Evolutionary conservation across 2,797 vertebrate genomes (phyloP).

Genomic region (Pipistrellus pipistrellus): DNA sequence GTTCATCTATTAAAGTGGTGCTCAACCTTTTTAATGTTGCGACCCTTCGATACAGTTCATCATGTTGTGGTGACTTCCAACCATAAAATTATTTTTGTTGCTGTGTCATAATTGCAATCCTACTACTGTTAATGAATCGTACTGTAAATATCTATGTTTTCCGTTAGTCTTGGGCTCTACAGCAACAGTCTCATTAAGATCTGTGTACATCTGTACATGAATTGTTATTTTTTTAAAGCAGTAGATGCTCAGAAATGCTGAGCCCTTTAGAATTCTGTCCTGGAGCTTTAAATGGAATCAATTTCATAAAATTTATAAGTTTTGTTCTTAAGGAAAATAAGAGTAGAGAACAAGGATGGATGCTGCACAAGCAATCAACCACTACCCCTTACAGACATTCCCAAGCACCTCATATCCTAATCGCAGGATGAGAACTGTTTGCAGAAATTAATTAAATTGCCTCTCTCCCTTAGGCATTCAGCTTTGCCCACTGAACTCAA

Average conservation of each 20-base stretch:
- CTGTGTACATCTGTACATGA: not conserved
- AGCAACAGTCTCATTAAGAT: not conserved
- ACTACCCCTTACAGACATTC: not conserved
- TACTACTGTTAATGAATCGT: no score
- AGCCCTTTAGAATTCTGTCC: not conserved
- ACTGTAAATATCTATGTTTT: no score
- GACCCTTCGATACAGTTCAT: no score
- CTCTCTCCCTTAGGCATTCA: not conserved
- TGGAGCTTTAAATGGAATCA: not conserved
- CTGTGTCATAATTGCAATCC: no score
- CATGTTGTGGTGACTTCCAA: no score
- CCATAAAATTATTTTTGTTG: no score
- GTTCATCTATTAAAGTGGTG: not conserved
- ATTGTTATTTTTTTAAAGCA: not conserved
- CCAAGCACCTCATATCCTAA: not conserved
- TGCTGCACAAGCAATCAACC: not conserved
- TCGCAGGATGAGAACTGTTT: not conserved
- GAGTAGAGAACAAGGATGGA: not conserved
- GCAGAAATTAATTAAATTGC: not conserved
- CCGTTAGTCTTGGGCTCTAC: no score
- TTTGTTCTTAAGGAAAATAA: not conserved
- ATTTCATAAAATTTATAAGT: not conserved
- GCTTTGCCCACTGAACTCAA: not conserved
- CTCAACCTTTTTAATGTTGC: no score
- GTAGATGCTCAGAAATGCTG: not conserved